Base-by-base conservation (phyloP, 2,888 invertebrate genomes). In the Protophormia terraenovae region DNA sequence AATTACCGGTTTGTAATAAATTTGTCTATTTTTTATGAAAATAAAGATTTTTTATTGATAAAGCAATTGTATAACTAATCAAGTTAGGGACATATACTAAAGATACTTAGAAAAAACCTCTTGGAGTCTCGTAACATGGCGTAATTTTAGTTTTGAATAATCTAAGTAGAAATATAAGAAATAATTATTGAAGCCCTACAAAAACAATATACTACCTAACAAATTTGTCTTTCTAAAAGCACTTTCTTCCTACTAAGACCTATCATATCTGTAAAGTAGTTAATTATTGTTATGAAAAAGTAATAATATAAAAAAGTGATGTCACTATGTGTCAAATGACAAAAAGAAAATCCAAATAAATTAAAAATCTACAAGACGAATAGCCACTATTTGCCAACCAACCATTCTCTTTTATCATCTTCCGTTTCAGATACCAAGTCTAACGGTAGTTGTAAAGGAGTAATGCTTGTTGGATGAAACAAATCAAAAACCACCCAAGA, bases 401-500 rank as follows among this genome's bases (percentile, higher is more conserved):
- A 85, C 73, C 78, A 75, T 78, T 82, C 82, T 85, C 85, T 85
- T 84, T 79, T 77, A 78, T 75, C 85, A 79, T 85, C 85, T 85
- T 79, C 82, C 75, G 82, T 85, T 85, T 85, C 85, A 85, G 85
- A 85, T 77, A 72, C 45, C 66, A 45, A 71, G 50, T 81, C 50
- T 38, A 84, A 84, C 81, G 84, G 84, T 77, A 73, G 81, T 84
- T 84, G 55, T 78, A 81, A 84, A 60, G 76, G 62, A 80, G 41
- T 50, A 77, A 81, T 78, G 60, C 53, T 24, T 41, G 10, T 69
- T 64, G 24, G 45, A 78, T 75, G 38, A 55, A 55, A 41, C 24
- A 58, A 38, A 41, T 3, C 35, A 1, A 32, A 50, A 22, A 38
- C 98, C 96, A 3, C 91, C 90, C 50, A 94, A 90, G 95, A 95